phyloP scores from a whole-genome alignment of 2,113 vertebrate genomes.

The Bombycilla garrulus region DNA sequence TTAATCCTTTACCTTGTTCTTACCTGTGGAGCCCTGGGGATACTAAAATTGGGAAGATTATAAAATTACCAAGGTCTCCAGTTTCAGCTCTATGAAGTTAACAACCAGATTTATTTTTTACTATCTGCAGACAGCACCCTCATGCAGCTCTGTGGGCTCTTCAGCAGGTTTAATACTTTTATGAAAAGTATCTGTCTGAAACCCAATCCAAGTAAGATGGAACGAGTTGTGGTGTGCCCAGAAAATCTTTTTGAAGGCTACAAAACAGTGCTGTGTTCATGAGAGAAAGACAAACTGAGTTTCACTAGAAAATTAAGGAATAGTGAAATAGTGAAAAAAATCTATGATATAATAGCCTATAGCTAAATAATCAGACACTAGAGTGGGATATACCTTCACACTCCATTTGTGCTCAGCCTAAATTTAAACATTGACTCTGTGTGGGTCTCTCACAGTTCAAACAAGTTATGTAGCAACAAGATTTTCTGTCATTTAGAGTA shows the following conservation, averaged over 20 bases:
- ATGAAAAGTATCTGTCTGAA: background rate
- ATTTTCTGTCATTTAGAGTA: background rate
- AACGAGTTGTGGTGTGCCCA: background rate
- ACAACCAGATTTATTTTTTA: background rate
- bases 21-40: background rate
- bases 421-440: background rate
- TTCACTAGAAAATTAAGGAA: background rate
- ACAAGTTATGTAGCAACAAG: background rate
- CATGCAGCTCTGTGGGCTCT: background rate
- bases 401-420: background rate
- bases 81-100: background rate
- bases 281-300: background rate
- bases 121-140: background rate
- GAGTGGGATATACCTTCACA: background rate
- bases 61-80: background rate
- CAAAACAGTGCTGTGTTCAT: background rate
- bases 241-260: background rate
- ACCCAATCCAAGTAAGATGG: background rate
- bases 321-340: background rate
- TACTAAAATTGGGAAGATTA: background rate
- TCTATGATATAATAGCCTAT: background rate
- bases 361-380: background rate
- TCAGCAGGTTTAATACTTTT: background rate
- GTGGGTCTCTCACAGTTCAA: background rate
- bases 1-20: conserved; percentile 20